These are phyloP conservation scores for Myripristis murdjan DNA, from an alignment of 2,797 vertebrate species.

Conservation along the genomic window DNA sequence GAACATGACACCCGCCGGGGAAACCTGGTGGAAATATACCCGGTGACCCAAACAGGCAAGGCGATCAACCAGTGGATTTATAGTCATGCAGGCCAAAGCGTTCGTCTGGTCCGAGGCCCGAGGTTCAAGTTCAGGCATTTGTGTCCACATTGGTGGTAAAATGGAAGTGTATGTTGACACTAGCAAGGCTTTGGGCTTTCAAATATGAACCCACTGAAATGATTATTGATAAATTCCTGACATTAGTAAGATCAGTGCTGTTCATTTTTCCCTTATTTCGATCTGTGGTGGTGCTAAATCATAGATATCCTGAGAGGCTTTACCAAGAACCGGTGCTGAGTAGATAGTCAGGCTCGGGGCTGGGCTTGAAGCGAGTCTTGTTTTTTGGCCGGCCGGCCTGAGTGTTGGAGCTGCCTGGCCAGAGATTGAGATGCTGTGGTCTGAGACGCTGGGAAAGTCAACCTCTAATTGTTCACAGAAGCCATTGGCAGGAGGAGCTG, in stretches of 20 bases:
- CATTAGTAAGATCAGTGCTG: constrained; percentile 60
- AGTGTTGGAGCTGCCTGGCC: constrained; percentile 58
- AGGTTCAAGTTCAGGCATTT: neutral
- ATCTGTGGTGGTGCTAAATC: constrained; percentile 59
- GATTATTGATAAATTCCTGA: constrained; percentile 37
- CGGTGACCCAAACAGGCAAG: constrained; percentile 51
- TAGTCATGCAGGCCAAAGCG: constrained; percentile 10
- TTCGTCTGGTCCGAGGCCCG: constrained; percentile 5
- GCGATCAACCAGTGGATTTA: constrained; percentile 42
- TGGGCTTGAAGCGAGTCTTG: constrained; percentile 48
- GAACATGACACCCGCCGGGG: constrained; percentile 52
- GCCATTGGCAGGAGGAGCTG: constrained; percentile 76
- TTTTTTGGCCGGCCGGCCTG: constrained; percentile 54
- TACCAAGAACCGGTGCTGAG: constrained; percentile 36
- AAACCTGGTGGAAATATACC: constrained; percentile 47
- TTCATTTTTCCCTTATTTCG: constrained; percentile 63
- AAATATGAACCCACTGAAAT: constrained; percentile 44
- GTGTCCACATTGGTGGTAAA: too few species aligned
- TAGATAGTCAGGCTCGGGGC: constrained; percentile 41
- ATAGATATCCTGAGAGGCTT: constrained; percentile 51
- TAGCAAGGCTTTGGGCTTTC: constrained; percentile 4
- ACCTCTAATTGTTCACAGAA: constrained; percentile 87
- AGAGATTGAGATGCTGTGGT: constrained; percentile 78
- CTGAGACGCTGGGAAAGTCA: constrained; percentile 79
- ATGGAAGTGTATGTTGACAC: too few species aligned